A percentile compares a stretch with the other conserved stretches of the same genome.
These are phyloP conservation scores for Amphiprion percula DNA, from an alignment of 2,113 vertebrate genomes.

Conservation along the genomic window DNA sequence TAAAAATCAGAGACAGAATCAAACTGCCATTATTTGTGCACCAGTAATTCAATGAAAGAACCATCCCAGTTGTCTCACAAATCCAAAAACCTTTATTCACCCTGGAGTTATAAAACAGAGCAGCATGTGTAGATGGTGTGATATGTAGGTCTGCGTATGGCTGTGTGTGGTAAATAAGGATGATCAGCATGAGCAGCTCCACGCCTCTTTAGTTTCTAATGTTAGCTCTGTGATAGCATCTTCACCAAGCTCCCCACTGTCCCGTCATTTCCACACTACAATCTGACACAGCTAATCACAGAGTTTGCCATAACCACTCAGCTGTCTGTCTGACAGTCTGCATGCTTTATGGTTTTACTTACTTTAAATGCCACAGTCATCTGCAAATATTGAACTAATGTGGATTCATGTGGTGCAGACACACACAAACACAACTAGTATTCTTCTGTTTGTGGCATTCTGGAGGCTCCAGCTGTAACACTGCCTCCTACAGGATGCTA, in stretches of 20 bases:
- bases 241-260: background rate
- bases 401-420: slow-evolving; percentile 39
- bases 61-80: background rate
- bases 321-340: slow-evolving; percentile 10
- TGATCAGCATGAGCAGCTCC: background rate
- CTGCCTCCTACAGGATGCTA: slow-evolving; percentile 38
- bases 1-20: no score
- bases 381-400: slow-evolving; percentile 21
- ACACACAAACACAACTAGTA: slow-evolving; percentile 48
- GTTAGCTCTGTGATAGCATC: slow-evolving; percentile 23
- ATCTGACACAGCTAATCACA: slow-evolving; percentile 26
- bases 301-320: background rate
- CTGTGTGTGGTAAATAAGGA: slow-evolving; percentile 28
- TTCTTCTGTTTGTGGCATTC: slow-evolving; percentile 32
- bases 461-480: slow-evolving; percentile 8
- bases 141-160: slow-evolving; percentile 5
- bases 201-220: slow-evolving; percentile 29
- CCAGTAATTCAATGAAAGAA: background rate
- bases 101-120: slow-evolving; percentile 11
- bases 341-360: background rate
- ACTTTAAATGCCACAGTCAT: slow-evolving; percentile 3
- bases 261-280: slow-evolving; percentile 19
- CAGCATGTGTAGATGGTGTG: slow-evolving; percentile 29
- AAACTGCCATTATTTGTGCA: background rate
- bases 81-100: background rate